A percentile compares a stretch with the other conserved stretches of the same genome.
Evolutionary conservation across 2,888 invertebrate species (phyloP).

Genomic region (Drosophila yooni): DNA sequence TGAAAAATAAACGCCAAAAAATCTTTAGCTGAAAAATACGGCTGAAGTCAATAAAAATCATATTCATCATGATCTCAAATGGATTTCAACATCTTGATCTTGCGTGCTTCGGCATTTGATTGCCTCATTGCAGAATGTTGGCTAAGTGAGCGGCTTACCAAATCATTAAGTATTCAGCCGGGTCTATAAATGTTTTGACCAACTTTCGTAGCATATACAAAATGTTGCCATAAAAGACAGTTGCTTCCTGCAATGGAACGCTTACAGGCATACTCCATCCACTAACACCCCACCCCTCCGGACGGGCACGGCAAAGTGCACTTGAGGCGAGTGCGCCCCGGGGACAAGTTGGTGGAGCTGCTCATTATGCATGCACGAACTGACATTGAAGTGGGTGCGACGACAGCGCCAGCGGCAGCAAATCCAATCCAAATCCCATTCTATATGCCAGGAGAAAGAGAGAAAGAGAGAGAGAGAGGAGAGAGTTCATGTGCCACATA

Average conservation of each 20-base stretch:
- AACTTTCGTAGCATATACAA: slow-evolving; percentile 45
- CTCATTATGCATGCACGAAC: slow-evolving; percentile 78
- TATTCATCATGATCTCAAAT: slow-evolving; percentile 63
- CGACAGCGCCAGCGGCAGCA: slow-evolving; percentile 34
- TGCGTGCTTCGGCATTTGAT: slow-evolving; percentile 22
- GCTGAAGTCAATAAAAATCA: slow-evolving; percentile 21
- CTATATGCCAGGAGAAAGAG: neutral
- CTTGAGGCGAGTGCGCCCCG: slow-evolving; percentile 64
- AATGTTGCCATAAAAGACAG: slow-evolving; percentile 51
- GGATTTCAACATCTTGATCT: slow-evolving; percentile 69
- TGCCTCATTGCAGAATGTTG: slow-evolving; percentile 27
- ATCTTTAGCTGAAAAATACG: slow-evolving; percentile 17
- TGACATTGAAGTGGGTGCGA: slow-evolving; percentile 75
- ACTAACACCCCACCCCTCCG: neutral
- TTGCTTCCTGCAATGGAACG: slow-evolving; percentile 65
- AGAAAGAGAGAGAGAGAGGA: slow-evolving; percentile 3
- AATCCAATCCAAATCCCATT: slow-evolving; percentile 7
- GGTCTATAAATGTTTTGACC: slow-evolving; percentile 7
- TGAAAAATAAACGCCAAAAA: slow-evolving; percentile 24
- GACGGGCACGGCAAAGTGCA: slow-evolving; percentile 61
- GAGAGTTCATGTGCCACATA: slow-evolving; percentile 55
- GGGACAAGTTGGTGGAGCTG: slow-evolving; percentile 45
- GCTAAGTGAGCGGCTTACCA: slow-evolving; percentile 44
- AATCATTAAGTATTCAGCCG: slow-evolving; percentile 35
- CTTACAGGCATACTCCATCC: slow-evolving; percentile 29